A percentile compares a stretch with the other conserved stretches of the same genome.
phyloP scores from a whole-genome alignment of 2,113 vertebrate genomes.

The Trochalopteron elliotii region DNA sequence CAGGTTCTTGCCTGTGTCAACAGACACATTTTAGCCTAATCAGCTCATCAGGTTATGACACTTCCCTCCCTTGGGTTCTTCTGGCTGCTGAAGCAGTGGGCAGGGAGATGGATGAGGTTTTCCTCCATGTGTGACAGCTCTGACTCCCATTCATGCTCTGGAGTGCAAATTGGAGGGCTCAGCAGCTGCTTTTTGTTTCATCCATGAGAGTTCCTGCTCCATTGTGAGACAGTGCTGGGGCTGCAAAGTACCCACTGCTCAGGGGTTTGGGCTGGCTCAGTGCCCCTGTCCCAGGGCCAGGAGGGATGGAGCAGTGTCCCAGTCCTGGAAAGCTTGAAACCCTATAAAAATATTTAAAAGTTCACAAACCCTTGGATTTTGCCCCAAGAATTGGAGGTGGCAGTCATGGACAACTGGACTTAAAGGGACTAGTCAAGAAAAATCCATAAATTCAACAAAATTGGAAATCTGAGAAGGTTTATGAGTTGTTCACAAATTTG shows the following conservation, averaged over 20 bases:
- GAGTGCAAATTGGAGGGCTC: neutral
- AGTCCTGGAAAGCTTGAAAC: neutral
- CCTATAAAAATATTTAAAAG: neutral
- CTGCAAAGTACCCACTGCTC: neutral
- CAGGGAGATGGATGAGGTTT: neutral
- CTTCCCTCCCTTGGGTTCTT: neutral
- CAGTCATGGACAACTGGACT: neutral
- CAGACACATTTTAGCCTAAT: neutral
- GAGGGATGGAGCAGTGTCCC: neutral
- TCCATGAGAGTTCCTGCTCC: rapidly evolving
- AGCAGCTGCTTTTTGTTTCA: neutral
- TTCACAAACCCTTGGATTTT: neutral
- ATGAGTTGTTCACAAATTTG: neutral
- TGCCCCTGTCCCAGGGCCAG: neutral
- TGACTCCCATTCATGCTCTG: neutral
- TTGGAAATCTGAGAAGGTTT: neutral
- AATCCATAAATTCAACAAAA: neutral
- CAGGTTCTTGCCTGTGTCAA: neutral
- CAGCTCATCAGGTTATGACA: rapidly evolving
- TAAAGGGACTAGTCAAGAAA: neutral
- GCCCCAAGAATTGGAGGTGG: neutral
- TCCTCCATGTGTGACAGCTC: neutral
- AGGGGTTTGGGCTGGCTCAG: neutral
- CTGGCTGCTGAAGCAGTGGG: neutral
- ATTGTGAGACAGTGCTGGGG: neutral